These are phyloP conservation scores for Graphium colonna DNA, from an alignment of 2,888 invertebrate species.

Conservation along the genomic window DNA sequence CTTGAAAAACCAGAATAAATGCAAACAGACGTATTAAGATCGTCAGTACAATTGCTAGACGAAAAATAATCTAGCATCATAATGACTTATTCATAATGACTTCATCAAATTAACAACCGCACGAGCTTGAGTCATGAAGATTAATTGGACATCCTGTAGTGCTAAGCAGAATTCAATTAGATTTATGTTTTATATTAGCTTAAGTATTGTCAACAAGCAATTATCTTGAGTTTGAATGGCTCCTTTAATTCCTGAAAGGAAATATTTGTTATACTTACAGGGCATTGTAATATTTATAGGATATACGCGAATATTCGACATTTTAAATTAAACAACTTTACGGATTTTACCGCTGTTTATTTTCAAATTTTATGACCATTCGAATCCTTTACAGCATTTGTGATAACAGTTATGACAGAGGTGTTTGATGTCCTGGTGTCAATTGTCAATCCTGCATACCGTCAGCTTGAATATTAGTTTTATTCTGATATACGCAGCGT, in stretches of 20 bases:
- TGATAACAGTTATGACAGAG: no score
- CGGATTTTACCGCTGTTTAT: no score
- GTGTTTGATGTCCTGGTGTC: no score
- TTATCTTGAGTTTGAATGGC: neutral
- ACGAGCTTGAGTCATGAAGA: slow-evolving; percentile 10
- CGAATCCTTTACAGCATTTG: neutral
- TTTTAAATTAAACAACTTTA: no score
- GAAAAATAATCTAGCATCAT: slow-evolving; percentile 2
- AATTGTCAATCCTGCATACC: no score
- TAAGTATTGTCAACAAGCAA: neutral
- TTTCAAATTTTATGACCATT: no score
- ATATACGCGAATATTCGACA: no score
- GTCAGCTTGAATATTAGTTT: no score
- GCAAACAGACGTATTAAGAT: neutral
- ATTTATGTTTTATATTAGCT: neutral
- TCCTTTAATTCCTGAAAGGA: no score
- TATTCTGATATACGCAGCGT: neutral
- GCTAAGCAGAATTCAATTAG: neutral
- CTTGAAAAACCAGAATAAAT: neutral
- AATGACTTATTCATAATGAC: slow-evolving; percentile 10
- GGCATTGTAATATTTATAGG: no score
- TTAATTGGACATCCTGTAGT: slow-evolving; percentile 2
- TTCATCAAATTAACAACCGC: slow-evolving; percentile 14
- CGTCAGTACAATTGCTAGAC: neutral
- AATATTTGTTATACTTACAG: no score